Conservation (phyloP, 92 coral and sea anemone species). For the Galaxea fascicularis region DNA sequence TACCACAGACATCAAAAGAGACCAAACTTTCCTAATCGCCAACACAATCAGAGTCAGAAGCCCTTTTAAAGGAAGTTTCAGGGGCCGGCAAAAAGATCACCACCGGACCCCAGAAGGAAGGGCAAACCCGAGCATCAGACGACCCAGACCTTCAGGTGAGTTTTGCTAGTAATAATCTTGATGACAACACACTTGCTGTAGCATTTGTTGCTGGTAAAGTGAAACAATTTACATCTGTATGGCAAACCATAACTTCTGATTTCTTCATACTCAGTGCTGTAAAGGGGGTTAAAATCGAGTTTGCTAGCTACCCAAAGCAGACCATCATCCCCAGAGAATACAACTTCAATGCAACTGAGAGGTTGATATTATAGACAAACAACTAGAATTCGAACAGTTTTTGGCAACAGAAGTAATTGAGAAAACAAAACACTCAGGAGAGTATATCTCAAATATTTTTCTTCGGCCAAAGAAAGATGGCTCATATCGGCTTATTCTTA, state of each 20-base stretch:
- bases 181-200: not conserved
- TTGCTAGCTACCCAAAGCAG: conserved; percentile 36
- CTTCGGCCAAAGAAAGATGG: too few species aligned
- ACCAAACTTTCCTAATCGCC: conserved; percentile 6
- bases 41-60: conserved; percentile 23
- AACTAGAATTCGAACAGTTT: conserved; percentile 32
- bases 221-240: conserved; percentile 39
- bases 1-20: conserved; percentile 23
- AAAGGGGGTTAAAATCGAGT: conserved; percentile 53
- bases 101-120: conserved; percentile 31
- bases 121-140: conserved; percentile 13
- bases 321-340: conserved; percentile 34
- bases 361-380: conserved; percentile 32
- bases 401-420: conserved; percentile 34
- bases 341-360: conserved; percentile 46
- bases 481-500: too few species aligned
- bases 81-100: conserved; percentile 38
- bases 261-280: conserved; percentile 34
- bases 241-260: conserved; percentile 57
- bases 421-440: conserved; percentile 41
- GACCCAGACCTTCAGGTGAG: conserved; percentile 51
- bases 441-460: conserved; percentile 21
- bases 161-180: conserved; percentile 16
- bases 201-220: conserved; percentile 51
- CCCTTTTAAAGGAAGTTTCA: conserved; percentile 56